Base-by-base conservation (phyloP, 1,140 invertebrate genomes). In the Sitobion miscanthi region DNA sequence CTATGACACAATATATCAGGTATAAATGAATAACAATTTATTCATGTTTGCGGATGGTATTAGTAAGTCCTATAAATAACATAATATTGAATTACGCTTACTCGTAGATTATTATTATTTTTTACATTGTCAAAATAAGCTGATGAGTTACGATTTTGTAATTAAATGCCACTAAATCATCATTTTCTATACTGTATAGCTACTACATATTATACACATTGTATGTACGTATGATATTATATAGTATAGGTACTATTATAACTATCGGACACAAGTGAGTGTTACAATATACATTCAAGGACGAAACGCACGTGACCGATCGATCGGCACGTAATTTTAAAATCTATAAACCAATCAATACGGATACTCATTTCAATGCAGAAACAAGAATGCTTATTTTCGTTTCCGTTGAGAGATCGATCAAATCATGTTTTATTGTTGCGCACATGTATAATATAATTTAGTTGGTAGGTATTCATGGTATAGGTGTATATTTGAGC, bases 301-400 rank as follows among this genome's bases (percentile, higher is more conserved):
- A 85, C 83, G 25, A 38, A 38, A 23, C 17, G 20, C 35, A 83
- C 21, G 35, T 83, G 77, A 83, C 35, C n/a, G 21, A 83, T 83
- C 77, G 35, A 38, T 38, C 35, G 77, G 21, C n/a, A 83, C 35
- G 77, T 83, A 83, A 83, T 83, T 83, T 83, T 83, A 83, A 83
- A 83, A 83, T 83, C n/a, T 83, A 83, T 35, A 83, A 83, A 35
- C 77, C 35, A 38, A 38, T 83, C 77, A 83, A 83, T 83, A 83
- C 35, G 14, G 35, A 83, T 83, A 83, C 62, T 77, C 14, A 77
- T 77, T 77, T 77, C 62, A 77, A 77, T 77, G 30, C 62, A 77
- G 30, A 77, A 77, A 77, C n/a, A 30, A 14, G 62, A 77, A 77
- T 77, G 11, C 62, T 77, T 77, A 14, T 77, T 77, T 83, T 83